Percentiles rank a stretch among this genome's conserved stretches.
Conservation (phyloP, 37 sponge, comb jelly and placozoan species). For the Agelas oroides region DNA sequence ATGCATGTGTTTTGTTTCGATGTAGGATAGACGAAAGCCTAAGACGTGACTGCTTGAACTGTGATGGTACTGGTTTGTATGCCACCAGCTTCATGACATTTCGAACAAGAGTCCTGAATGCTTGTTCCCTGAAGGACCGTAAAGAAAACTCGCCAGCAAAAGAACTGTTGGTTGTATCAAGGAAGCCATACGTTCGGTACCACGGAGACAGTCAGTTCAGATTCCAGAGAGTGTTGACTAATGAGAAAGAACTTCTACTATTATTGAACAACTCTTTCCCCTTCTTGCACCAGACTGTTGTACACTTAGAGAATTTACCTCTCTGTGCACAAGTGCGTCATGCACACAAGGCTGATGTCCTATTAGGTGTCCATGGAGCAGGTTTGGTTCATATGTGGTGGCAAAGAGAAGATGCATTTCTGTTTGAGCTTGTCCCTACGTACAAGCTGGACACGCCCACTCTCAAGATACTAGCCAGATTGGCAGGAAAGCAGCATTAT, state of each 20-base stretch:
- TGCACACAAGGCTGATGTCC: slow-evolving; percentile 56
- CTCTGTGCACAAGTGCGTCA: slow-evolving; percentile 67
- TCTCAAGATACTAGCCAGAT: slow-evolving; percentile 51
- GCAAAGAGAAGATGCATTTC: slow-evolving; percentile 55
- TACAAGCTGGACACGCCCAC: slow-evolving; percentile 53
- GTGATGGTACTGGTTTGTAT: slow-evolving; percentile 45
- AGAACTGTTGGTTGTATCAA: slow-evolving; percentile 39
- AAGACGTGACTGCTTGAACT: slow-evolving; percentile 28
- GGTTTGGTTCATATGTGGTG: slow-evolving; percentile 86
- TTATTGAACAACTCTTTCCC: slow-evolving; percentile 33
- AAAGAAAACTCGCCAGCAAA: neutral
- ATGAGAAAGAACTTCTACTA: slow-evolving; percentile 48
- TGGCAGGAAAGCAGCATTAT: slow-evolving; percentile 43
- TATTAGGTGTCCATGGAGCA: slow-evolving; percentile 81
- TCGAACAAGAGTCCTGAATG: slow-evolving; percentile 53
- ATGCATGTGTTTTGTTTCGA: slow-evolving; percentile 49
- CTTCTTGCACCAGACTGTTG: slow-evolving; percentile 10
- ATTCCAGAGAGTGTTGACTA: slow-evolving; percentile 64
- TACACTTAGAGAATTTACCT: slow-evolving; percentile 53
- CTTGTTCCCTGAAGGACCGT: slow-evolving; percentile 60
- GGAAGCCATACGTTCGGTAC: slow-evolving; percentile 64
- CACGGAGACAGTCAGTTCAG: slow-evolving; percentile 12
- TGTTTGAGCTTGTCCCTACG: slow-evolving; percentile 66
- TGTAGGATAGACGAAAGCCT: slow-evolving; percentile 47
- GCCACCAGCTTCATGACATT: slow-evolving; percentile 45